Percentiles rank a stretch among this genome's conserved stretches.
phyloP scores from a whole-genome alignment of 1,140 invertebrate genomes.

The Drosophila parabipectinata region DNA sequence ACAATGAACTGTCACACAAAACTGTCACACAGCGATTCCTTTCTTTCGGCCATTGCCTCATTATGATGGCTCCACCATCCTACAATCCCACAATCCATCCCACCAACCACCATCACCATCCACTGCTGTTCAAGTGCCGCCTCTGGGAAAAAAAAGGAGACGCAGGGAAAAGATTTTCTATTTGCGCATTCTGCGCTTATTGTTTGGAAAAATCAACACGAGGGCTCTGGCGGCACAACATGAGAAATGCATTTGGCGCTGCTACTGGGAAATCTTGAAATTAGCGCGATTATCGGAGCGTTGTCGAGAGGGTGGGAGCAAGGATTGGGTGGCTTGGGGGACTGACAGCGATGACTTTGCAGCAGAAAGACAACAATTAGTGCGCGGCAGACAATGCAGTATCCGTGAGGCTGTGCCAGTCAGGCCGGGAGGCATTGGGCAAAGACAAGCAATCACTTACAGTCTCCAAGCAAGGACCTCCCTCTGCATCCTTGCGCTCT shows the following conservation, averaged over 20 bases:
- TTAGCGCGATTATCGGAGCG: conserved; percentile 83
- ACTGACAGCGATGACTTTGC: conserved; percentile 24
- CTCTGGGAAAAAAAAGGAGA: conserved; percentile 50
- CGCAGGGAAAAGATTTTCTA: conserved; percentile 62
- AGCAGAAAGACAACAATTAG: conserved; percentile 61
- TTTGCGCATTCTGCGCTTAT: conserved; percentile 80
- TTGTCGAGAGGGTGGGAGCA: conserved; percentile 57
- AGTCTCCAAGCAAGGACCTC: conserved; percentile 49
- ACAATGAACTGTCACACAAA: conserved; percentile 44
- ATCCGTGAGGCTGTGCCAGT: conserved; percentile 16
- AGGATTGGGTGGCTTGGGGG: conserved; percentile 4
- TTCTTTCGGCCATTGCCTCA: conserved; percentile 43
- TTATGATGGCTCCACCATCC: conserved; percentile 11
- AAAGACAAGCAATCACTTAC: conserved; percentile 80
- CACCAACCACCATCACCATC: not conserved
- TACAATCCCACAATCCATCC: conserved; percentile 15
- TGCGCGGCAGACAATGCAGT: conserved; percentile 52
- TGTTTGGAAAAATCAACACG: conserved; percentile 80
- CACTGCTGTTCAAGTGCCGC: conserved; percentile 62
- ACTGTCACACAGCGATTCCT: conserved; percentile 50
- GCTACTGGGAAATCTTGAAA: conserved; percentile 83
- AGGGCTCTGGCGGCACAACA: conserved; percentile 47
- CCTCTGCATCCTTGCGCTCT: not conserved
- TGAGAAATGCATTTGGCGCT: conserved; percentile 68
- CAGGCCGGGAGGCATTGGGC: conserved; percentile 49